Evolutionary conservation across 2,888 invertebrate species (phyloP).

Genomic region (Apamea monoglypha): DNA sequence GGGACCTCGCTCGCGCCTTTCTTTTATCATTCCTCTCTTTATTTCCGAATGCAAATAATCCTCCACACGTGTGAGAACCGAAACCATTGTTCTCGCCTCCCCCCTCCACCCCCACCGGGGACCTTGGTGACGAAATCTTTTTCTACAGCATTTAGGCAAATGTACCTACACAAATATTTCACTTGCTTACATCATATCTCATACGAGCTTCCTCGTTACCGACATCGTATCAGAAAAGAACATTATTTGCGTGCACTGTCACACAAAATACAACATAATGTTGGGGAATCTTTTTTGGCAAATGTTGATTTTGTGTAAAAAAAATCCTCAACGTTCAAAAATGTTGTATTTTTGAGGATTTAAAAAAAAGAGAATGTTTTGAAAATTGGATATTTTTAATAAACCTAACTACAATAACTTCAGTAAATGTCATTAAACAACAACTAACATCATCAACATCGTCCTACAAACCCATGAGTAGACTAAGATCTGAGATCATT

Average conservation of each 20-base stretch:
- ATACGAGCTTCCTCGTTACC: slow-evolving; percentile 69
- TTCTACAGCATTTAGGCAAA: slow-evolving; percentile 88
- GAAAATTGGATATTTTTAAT: not conserved
- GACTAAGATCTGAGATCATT: slow-evolving; percentile 8
- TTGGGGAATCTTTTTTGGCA: slow-evolving; percentile 19
- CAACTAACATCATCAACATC: not conserved
- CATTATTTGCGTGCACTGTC: slow-evolving; percentile 62
- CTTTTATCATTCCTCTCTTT: slow-evolving; percentile 91
- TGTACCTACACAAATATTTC: slow-evolving; percentile 82
- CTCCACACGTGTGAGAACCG: slow-evolving; percentile 91
- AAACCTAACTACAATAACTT: not conserved
- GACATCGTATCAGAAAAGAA: slow-evolving; percentile 60
- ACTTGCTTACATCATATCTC: slow-evolving; percentile 73
- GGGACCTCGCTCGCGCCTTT: slow-evolving; percentile 90
- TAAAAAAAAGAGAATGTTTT: not conserved
- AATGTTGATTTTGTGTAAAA: slow-evolving; percentile 19
- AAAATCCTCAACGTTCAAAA: not conserved
- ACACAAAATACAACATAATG: slow-evolving; percentile 42
- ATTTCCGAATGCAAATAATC: slow-evolving; percentile 91
- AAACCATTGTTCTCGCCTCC: slow-evolving; percentile 90
- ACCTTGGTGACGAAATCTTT: slow-evolving; percentile 90
- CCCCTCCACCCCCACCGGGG: slow-evolving; percentile 84
- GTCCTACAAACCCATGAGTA: not conserved
- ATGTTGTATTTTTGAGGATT: not conserved
- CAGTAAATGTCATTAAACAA: not conserved